phyloP scores from a whole-genome alignment of 2,797 vertebrate species.

The Sitta carolinensis region DNA sequence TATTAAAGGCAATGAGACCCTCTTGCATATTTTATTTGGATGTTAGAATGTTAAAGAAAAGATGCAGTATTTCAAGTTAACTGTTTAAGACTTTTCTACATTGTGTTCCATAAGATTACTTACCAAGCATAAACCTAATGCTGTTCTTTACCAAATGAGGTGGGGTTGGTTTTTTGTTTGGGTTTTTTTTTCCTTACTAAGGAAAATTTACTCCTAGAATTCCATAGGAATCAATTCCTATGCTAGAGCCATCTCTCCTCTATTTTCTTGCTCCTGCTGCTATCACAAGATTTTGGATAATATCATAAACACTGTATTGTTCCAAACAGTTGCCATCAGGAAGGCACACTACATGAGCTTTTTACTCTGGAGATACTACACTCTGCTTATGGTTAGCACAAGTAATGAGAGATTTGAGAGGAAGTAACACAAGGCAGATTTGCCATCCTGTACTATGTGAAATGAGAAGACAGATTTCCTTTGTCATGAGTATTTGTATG shows the following conservation, averaged over 20 bases:
- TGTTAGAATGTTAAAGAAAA: background rate
- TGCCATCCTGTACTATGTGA: background rate
- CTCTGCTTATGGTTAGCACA: background rate
- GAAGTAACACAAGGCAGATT: background rate
- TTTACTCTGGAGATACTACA: background rate
- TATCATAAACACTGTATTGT: background rate
- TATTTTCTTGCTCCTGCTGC: background rate
- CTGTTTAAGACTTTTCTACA: background rate
- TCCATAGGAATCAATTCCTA: background rate
- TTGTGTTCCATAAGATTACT: background rate
- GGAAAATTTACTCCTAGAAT: background rate
- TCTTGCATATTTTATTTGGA: background rate
- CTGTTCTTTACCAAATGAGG: background rate
- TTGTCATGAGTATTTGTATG: background rate
- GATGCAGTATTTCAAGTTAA: background rate
- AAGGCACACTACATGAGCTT: background rate
- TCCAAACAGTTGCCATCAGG: background rate
- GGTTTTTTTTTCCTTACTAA: background rate
- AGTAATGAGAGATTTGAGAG: background rate
- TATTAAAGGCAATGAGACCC: background rate
- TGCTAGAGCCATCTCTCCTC: background rate
- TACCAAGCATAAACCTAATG: background rate
- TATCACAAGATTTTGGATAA: background rate
- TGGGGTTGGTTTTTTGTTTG: rapidly evolving
- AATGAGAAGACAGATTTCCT: background rate